Conservation (phyloP, 2,888 invertebrate genomes). For the Embidobia sp. region DNA sequence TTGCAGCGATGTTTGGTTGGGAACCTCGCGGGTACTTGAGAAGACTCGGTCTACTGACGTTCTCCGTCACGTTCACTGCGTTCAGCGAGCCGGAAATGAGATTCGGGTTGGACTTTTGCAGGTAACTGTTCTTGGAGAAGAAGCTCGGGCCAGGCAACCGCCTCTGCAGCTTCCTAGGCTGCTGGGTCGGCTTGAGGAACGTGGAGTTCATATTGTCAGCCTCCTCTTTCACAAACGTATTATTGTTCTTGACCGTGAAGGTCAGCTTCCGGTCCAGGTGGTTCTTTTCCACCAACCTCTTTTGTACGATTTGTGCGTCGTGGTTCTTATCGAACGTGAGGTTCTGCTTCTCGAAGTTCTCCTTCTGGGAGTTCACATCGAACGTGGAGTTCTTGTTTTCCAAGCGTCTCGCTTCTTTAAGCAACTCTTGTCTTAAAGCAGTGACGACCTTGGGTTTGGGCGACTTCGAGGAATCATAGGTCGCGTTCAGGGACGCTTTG, state of each 20-base stretch:
- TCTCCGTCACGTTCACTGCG: conserved; percentile 31
- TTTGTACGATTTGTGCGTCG: conserved; percentile 20
- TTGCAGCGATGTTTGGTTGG: conserved; percentile 72
- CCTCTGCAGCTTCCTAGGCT: conserved; percentile 53
- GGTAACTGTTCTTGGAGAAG: conserved; percentile 73
- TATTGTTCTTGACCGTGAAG: conserved; percentile 70
- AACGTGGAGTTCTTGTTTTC: conserved; percentile 68
- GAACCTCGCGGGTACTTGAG: conserved; percentile 70
- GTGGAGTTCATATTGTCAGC: conserved; percentile 36
- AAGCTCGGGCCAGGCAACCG: conserved; percentile 69
- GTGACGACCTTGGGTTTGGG: conserved; percentile 18
- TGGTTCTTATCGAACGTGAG: conserved; percentile 23
- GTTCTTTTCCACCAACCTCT: conserved; percentile 35
- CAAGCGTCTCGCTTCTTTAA: conserved; percentile 71
- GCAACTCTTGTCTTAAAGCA: conserved; percentile 70
- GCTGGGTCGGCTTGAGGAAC: conserved; percentile 35
- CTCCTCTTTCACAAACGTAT: conserved; percentile 29
- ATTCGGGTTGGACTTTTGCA: conserved; percentile 80
- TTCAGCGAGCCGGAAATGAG: conserved; percentile 72
- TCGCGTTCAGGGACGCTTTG: background rate
- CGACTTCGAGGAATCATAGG: background rate
- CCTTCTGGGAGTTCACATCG: conserved; percentile 46
- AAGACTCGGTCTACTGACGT: conserved; percentile 31
- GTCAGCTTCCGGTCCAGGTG: conserved; percentile 62
- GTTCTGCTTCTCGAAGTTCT: conserved; percentile 44